Percentiles rank a stretch among this genome's conserved stretches.
These are phyloP conservation scores for Drosophila parthenogenetica DNA, from an alignment of 2,888 invertebrate genomes.

Conservation along the genomic window DNA sequence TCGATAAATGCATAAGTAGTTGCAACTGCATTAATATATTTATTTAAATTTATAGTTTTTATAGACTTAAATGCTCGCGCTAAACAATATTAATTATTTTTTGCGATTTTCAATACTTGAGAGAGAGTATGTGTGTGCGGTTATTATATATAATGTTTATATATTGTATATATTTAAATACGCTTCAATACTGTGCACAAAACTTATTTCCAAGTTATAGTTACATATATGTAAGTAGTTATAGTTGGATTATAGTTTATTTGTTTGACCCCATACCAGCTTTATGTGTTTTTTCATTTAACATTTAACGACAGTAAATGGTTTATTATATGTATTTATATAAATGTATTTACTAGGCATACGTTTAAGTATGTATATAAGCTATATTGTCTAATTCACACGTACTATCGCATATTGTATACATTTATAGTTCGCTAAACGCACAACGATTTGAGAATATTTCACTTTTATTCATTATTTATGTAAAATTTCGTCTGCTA, in stretches of 20 bases:
- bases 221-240: constrained; percentile 30
- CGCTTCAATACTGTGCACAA: constrained; percentile 59
- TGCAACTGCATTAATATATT: constrained; percentile 11
- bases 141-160: constrained; percentile 37
- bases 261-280: constrained; percentile 86
- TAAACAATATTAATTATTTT: constrained; percentile 49
- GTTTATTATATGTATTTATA: constrained; percentile 22
- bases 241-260: constrained; percentile 41
- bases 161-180: constrained; percentile 20
- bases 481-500: constrained; percentile 18
- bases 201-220: constrained; percentile 48
- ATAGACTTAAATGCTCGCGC: constrained; percentile 62
- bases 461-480: constrained; percentile 18
- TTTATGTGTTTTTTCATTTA: constrained; percentile 58
- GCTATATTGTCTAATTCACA: constrained; percentile 85
- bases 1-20: constrained; percentile 23
- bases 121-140: constrained; percentile 66
- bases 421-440: constrained; percentile 40
- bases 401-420: constrained; percentile 74
- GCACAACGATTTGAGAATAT: constrained; percentile 57
- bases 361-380: constrained; percentile 37
- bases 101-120: constrained; percentile 49
- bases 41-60: constrained; percentile 11
- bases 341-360: constrained; percentile 23
- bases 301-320: constrained; percentile 56